phyloP scores from a whole-genome alignment of 2,797 vertebrate genomes.

The Meda fulgida region DNA sequence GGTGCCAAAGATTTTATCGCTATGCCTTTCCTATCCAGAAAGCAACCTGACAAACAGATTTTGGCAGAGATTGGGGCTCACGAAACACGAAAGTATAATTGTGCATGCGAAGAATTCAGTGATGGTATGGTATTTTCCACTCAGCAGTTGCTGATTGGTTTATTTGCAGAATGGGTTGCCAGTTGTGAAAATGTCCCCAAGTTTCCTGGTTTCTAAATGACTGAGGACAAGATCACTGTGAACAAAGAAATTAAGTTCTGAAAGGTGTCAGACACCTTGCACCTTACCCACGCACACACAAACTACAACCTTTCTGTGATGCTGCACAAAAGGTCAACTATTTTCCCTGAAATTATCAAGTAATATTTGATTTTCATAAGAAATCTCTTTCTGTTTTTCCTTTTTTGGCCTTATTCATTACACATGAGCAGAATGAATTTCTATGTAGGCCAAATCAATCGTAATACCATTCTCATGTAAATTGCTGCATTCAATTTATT shows the following conservation, averaged over 20 bases:
- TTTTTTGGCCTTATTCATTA: background rate
- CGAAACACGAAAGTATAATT: constrained; percentile 21
- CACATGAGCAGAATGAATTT: background rate
- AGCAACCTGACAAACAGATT: constrained; percentile 5
- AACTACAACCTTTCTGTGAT: background rate
- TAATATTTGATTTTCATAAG: background rate
- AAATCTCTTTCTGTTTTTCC: background rate
- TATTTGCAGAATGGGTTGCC: constrained; percentile 13
- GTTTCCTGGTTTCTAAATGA: constrained; percentile 48
- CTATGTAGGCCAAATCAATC: background rate
- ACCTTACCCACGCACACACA: constrained; percentile 22
- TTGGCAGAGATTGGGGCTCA: constrained; percentile 3
- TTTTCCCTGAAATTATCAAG: constrained; percentile 22
- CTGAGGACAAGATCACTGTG: background rate
- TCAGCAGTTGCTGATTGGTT: constrained; percentile 27
- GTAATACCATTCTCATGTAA: background rate
- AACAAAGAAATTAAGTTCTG: constrained; percentile 13
- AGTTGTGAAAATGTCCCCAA: constrained; percentile 31
- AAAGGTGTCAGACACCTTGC: background rate
- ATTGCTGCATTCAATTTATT: background rate
- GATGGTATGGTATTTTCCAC: constrained; percentile 41
- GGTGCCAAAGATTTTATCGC: background rate
- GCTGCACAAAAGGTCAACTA: constrained; percentile 10
- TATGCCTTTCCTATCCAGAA: background rate
- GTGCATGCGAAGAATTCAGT: constrained; percentile 25